Evolutionary conservation across 2,888 invertebrate genomes (phyloP).

Genomic region (Hydrotaea diabolus): DNA sequence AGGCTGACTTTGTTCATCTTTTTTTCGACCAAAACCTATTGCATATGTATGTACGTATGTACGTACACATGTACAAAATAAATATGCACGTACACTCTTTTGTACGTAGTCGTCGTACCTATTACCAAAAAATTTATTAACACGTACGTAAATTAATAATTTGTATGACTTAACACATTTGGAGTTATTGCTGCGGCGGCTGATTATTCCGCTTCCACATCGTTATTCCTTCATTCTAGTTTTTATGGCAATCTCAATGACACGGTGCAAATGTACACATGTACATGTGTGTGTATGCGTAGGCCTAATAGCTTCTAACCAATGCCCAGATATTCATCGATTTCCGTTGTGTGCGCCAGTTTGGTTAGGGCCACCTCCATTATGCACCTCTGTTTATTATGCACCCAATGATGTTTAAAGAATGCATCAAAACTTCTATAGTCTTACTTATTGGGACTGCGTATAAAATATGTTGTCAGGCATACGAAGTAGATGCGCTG

Average conservation of each 20-base stretch:
- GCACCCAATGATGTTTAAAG: slow-evolving; percentile 74
- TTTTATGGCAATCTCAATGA: slow-evolving; percentile 9
- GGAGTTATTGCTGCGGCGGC: slow-evolving; percentile 22
- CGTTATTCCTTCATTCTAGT: neutral
- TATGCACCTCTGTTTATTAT: slow-evolving; percentile 72
- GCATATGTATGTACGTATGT: no score
- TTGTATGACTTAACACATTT: slow-evolving; percentile 55
- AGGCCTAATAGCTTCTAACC: neutral
- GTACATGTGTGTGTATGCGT: neutral
- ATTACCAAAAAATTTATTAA: slow-evolving; percentile 49
- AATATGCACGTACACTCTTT: neutral
- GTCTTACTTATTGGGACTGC: neutral
- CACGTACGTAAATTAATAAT: slow-evolving; percentile 63
- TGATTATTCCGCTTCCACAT: neutral
- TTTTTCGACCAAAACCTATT: slow-evolving; percentile 22
- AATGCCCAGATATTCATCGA: slow-evolving; percentile 40
- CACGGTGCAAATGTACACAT: no score
- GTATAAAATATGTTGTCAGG: no score
- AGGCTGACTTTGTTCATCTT: slow-evolving; percentile 37
- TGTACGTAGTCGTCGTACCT: slow-evolving; percentile 29
- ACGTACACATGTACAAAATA: neutral
- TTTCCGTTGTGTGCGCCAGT: slow-evolving; percentile 58
- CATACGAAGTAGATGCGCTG: neutral
- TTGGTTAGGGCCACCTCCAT: neutral
- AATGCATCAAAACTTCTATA: slow-evolving; percentile 72